phyloP scores from a whole-genome alignment of 2,888 invertebrate species.

The Protula sp. region DNA sequence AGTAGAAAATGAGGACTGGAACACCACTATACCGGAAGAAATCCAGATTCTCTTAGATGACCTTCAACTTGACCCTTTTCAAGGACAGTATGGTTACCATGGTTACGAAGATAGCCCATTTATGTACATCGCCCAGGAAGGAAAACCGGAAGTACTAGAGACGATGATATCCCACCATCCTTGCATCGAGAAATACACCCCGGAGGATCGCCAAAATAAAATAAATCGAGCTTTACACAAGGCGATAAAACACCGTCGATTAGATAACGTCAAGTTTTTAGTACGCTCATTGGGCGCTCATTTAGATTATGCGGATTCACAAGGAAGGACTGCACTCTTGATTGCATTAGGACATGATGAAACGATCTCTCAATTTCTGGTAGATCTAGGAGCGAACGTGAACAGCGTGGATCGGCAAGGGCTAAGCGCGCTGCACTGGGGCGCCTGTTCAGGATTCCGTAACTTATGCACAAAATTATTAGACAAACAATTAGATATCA shows the following conservation, averaged over 20 bases:
- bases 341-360: slow-evolving; percentile 26
- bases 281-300: slow-evolving; percentile 17
- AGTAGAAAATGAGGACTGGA: slow-evolving; percentile 30
- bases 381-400: slow-evolving; percentile 20
- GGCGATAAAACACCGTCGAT: slow-evolving; percentile 18
- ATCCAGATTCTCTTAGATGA: slow-evolving; percentile 10
- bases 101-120: slow-evolving; percentile 27
- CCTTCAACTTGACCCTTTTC: slow-evolving; percentile 25
- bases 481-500: background rate
- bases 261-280: slow-evolving; percentile 24
- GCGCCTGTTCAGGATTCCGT: slow-evolving; percentile 22
- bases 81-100: slow-evolving; percentile 25
- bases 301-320: slow-evolving; percentile 16
- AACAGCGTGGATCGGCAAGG: slow-evolving; percentile 19
- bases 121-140: slow-evolving; percentile 28
- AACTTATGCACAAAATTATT: slow-evolving; percentile 8
- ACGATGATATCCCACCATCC: slow-evolving; percentile 20
- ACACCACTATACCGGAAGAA: slow-evolving; percentile 15
- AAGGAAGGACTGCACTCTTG: slow-evolving; percentile 22
- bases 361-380: slow-evolving; percentile 19
- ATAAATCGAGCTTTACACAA: slow-evolving; percentile 23
- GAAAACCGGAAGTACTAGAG: slow-evolving; percentile 22
- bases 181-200: slow-evolving; percentile 17
- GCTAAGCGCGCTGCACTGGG: slow-evolving; percentile 27
- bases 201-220: slow-evolving; percentile 17